Conservation (phyloP, 2,113 vertebrate genomes). For the Corydoras maculifer region DNA sequence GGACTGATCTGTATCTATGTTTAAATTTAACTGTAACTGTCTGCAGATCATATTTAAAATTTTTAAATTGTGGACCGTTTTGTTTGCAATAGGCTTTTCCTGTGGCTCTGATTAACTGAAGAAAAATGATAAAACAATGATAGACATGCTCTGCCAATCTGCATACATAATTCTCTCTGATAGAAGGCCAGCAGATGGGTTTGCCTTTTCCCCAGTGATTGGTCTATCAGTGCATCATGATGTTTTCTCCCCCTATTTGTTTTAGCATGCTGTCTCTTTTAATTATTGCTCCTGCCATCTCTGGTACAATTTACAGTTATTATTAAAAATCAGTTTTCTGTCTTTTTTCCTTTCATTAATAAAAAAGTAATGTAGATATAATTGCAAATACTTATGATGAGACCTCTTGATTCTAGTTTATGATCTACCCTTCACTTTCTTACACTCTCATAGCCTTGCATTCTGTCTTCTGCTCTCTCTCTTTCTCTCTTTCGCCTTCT, state of each 20-base stretch:
- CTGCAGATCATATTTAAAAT: too few species aligned
- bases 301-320: too few species aligned
- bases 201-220: constrained; percentile 20
- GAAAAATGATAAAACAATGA: background rate
- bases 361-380: too few species aligned
- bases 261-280: constrained; percentile 6
- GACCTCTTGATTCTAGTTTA: too few species aligned
- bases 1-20: too few species aligned
- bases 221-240: constrained; percentile 17
- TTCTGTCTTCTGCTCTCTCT: background rate
- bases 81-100: background rate
- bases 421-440: background rate
- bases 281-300: constrained; percentile 10
- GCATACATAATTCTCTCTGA: constrained; percentile 31
- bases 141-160: constrained; percentile 21
- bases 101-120: too few species aligned
- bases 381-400: too few species aligned
- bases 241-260: constrained; percentile 1
- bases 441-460: background rate
- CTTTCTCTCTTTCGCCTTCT: constrained; percentile 19
- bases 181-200: constrained; percentile 39
- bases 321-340: too few species aligned
- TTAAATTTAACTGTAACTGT: too few species aligned
- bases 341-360: too few species aligned
- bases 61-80: background rate